Evolutionary conservation across 2,888 invertebrate species (phyloP), one percentile per base, ranked within the genome.

Genomic region (Phania funesta): DNA sequence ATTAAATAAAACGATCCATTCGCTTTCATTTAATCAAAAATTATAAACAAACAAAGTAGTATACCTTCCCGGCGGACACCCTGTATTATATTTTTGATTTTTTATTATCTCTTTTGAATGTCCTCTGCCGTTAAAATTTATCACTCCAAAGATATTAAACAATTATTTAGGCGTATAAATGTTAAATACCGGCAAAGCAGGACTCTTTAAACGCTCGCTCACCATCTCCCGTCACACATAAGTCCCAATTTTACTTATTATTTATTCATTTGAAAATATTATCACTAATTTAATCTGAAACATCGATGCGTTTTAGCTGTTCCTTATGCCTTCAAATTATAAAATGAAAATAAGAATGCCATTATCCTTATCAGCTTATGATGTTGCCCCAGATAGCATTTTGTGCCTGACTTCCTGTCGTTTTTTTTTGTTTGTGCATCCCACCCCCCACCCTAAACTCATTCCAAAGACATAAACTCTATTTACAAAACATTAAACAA

Each of bases 191-290:
- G 24, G 0, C 5, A 32, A 16, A 22, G 3, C 0, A 41, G 9
- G 18, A 18, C n/a, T 22, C 18, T 38, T 38, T 24, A 8, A n/a
- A 67, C 9, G 22, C 35, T 11, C 3, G n/a, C n/a, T 64, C 6
- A 16, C 35, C n/a, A 32, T 22, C 32, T 46, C n/a, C 18, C 46
- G 35, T 9, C 9, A 8, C 3, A 7, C 18, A 75, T 50, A 50
- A 68, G 52, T 46, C 67, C 62, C 76, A 80, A 78, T 76, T n/a
- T n/a, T 80, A 76, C 38, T 71, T 79, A 84, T 86, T 85, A 85
- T 85, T 88, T 88, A 88, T 88, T 88, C 83, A 88, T 86, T 86
- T 84, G 65, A 84, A 85, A 85, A 86, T 87, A 88, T 89, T 87
- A 88, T 89, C 88, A 81, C 84, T 85, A 86, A 86, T 87, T 87